A percentile compares a stretch with the other conserved stretches of the same genome.
Evolutionary conservation across 2,888 invertebrate species (phyloP).

Genomic region (Nowickia ferox): DNA sequence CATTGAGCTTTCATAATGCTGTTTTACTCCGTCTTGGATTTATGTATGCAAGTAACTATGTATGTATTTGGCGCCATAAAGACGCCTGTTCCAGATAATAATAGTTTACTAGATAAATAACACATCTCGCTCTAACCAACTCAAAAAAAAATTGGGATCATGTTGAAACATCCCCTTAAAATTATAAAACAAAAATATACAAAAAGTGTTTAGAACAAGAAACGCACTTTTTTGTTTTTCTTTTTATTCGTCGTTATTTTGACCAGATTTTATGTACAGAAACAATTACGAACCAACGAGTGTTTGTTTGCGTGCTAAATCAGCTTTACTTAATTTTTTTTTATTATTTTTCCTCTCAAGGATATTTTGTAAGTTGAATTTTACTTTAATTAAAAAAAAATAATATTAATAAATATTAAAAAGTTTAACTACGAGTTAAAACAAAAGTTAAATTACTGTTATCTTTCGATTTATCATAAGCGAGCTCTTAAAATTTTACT

Average conservation of each 20-base stretch:
- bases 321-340: too few species aligned
- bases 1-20: not conserved
- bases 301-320: too few species aligned
- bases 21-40: slow-evolving; percentile 20
- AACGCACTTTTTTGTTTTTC: not conserved
- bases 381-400: too few species aligned
- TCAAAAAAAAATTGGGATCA: not conserved
- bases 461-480: too few species aligned
- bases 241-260: not conserved
- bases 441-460: too few species aligned
- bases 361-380: too few species aligned
- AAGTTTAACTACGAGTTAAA: too few species aligned
- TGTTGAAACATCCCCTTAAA: slow-evolving; percentile 18
- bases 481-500: too few species aligned
- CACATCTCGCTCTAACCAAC: not conserved
- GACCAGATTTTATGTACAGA: not conserved
- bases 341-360: too few species aligned
- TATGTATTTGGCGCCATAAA: slow-evolving; percentile 76
- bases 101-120: slow-evolving; percentile 57
- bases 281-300: not conserved
- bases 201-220: slow-evolving; percentile 1
- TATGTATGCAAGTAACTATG: slow-evolving; percentile 70
- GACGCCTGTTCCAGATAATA: slow-evolving; percentile 78
- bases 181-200: not conserved
- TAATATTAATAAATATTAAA: too few species aligned